phyloP scores from a whole-genome alignment of 2,888 invertebrate species.

The Melinopterus prodromus region DNA sequence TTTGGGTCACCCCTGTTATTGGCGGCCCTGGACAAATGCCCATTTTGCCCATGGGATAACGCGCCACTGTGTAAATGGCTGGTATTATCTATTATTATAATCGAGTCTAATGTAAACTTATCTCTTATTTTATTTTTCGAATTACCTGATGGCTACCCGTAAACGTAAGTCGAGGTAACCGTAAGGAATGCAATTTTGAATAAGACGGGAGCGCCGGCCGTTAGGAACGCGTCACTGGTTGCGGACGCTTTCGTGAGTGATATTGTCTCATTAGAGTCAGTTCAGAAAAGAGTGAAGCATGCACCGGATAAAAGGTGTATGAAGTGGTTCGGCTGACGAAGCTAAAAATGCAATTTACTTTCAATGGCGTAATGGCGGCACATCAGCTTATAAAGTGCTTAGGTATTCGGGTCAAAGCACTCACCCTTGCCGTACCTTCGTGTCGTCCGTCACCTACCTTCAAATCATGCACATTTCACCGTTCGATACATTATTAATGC shows the following conservation, averaged over 20 bases:
- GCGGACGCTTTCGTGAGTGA: neutral
- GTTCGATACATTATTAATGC: neutral
- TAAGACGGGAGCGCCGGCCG: neutral
- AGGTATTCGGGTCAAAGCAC: neutral
- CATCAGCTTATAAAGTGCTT: neutral
- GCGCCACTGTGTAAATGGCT: too few relatives aligned
- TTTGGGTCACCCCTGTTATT: too few relatives aligned
- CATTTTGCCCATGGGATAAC: too few relatives aligned
- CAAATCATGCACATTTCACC: neutral
- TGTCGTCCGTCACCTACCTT: neutral
- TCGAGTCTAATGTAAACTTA: too few relatives aligned
- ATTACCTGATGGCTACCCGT: too few relatives aligned
- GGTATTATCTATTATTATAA: too few relatives aligned
- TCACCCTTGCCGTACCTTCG: neutral
- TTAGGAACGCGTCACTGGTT: neutral
- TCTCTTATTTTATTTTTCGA: too few relatives aligned
- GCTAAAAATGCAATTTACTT: neutral
- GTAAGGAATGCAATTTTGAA: neutral
- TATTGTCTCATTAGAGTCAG: neutral
- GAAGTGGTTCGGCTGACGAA: neutral
- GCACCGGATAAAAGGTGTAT: neutral
- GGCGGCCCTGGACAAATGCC: too few relatives aligned
- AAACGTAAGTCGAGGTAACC: too few relatives aligned
- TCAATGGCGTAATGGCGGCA: neutral
- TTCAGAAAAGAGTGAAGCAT: neutral